Evolutionary conservation across 2,888 invertebrate genomes (phyloP).

Genomic region (Melanostoma mellinum): DNA sequence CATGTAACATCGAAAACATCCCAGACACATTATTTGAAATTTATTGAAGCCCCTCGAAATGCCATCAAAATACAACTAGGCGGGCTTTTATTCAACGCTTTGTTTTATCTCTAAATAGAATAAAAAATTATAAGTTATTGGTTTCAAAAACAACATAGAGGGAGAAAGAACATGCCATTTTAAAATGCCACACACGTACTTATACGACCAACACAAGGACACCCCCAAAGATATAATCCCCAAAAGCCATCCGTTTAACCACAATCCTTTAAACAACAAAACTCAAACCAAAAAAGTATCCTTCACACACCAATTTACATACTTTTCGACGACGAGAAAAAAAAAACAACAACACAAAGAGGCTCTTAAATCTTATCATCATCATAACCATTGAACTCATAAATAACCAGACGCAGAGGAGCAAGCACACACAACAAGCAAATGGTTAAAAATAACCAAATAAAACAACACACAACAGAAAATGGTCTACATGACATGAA

Average conservation of each 20-base stretch:
- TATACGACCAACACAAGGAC: slow-evolving; percentile 38
- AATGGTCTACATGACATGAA: slow-evolving; percentile 69
- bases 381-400: slow-evolving; percentile 71
- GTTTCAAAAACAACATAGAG: slow-evolving; percentile 30
- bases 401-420: slow-evolving; percentile 57
- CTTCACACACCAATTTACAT: slow-evolving; percentile 54
- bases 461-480: slow-evolving; percentile 9
- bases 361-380: slow-evolving; percentile 65
- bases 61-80: slow-evolving; percentile 40
- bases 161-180: slow-evolving; percentile 20
- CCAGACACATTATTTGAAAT: slow-evolving; percentile 39
- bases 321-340: slow-evolving; percentile 23
- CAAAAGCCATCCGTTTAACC: slow-evolving; percentile 54
- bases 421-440: slow-evolving; percentile 16
- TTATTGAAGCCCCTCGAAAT: slow-evolving; percentile 38
- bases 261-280: slow-evolving; percentile 35
- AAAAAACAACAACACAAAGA: slow-evolving; percentile 27
- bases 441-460: not conserved
- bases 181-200: slow-evolving; percentile 28
- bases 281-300: slow-evolving; percentile 9
- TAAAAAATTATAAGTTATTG: slow-evolving; percentile 61
- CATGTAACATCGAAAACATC: too few species aligned
- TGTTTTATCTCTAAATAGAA: not conserved
- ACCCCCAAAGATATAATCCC: slow-evolving; percentile 49
- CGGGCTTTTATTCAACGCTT: slow-evolving; percentile 48